Conservation (phyloP, 1,140 invertebrate species). For the Solenopsis fugax region DNA sequence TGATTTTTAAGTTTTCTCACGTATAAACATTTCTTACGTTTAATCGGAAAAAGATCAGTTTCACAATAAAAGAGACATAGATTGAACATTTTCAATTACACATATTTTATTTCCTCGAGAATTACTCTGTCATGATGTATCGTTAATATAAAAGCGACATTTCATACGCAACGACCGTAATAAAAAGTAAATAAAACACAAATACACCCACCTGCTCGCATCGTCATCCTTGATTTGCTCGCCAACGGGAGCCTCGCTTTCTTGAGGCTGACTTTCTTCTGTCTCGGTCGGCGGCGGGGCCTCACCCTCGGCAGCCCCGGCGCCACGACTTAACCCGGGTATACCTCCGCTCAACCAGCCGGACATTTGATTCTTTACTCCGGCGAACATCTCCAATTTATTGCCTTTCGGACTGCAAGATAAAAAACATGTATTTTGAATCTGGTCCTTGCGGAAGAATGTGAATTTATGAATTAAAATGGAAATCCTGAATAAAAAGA, state of each 20-base stretch:
- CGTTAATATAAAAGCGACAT: background rate
- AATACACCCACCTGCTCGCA: conserved; percentile 88
- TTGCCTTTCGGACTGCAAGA: conserved; percentile 89
- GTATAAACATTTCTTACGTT: background rate
- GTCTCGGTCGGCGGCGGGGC: conserved; percentile 84
- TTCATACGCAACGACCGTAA: background rate
- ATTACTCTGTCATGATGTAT: background rate
- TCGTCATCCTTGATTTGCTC: conserved; percentile 91
- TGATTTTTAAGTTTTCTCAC: background rate
- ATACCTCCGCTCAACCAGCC: conserved; percentile 92
- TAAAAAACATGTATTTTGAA: background rate
- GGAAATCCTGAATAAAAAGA: background rate
- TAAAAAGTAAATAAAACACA: conserved; percentile 11
- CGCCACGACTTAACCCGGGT: conserved; percentile 89
- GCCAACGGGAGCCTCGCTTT: conserved; percentile 84
- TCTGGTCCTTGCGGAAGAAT: background rate
- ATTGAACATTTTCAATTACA: background rate
- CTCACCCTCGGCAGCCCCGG: conserved; percentile 83
- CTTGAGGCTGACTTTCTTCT: conserved; percentile 84
- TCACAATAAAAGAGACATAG: background rate
- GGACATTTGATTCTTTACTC: conserved; percentile 93
- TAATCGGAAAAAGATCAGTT: background rate
- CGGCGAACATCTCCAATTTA: conserved; percentile 92
- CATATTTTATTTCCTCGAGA: background rate
- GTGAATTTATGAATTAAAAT: background rate